These are phyloP conservation scores for Selene dorsalis DNA, from an alignment of 2,797 vertebrate genomes.

Conservation along the genomic window DNA sequence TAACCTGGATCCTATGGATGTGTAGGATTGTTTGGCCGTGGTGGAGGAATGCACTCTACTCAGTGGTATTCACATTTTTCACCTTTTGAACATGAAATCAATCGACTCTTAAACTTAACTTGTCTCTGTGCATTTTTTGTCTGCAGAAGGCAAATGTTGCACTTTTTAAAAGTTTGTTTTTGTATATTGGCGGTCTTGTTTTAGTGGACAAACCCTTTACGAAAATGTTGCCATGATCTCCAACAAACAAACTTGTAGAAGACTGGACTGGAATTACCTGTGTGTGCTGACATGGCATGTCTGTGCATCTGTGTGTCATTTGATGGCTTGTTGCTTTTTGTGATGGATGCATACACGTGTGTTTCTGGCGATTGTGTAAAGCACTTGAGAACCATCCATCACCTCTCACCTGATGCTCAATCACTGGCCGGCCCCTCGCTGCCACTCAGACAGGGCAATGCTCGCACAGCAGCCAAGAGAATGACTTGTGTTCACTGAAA, in stretches of 20 bases:
- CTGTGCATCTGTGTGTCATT: neutral
- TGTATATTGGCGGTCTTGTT: neutral
- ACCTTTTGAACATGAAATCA: neutral
- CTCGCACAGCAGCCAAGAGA: slow-evolving; percentile 56
- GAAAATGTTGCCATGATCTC: neutral
- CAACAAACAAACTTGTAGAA: neutral
- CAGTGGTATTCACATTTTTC: neutral
- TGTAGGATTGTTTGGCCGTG: neutral
- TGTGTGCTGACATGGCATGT: neutral
- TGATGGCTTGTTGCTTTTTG: neutral
- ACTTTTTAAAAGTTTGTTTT: neutral
- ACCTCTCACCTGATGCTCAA: slow-evolving; percentile 66
- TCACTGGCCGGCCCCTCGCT: slow-evolving; percentile 59
- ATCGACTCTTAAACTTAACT: neutral
- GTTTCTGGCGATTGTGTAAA: neutral
- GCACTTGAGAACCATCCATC: slow-evolving; percentile 69
- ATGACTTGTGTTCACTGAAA: slow-evolving; percentile 66
- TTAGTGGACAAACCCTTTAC: neutral
- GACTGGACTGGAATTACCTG: no score
- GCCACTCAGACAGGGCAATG: slow-evolving; percentile 59
- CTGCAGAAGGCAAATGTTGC: no score
- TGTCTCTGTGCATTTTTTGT: neutral
- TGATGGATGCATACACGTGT: neutral
- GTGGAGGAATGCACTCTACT: neutral
- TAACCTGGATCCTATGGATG: neutral